These are phyloP conservation scores for Iphiclides podalirius DNA, from an alignment of 2,888 invertebrate species.

Conservation along the genomic window DNA sequence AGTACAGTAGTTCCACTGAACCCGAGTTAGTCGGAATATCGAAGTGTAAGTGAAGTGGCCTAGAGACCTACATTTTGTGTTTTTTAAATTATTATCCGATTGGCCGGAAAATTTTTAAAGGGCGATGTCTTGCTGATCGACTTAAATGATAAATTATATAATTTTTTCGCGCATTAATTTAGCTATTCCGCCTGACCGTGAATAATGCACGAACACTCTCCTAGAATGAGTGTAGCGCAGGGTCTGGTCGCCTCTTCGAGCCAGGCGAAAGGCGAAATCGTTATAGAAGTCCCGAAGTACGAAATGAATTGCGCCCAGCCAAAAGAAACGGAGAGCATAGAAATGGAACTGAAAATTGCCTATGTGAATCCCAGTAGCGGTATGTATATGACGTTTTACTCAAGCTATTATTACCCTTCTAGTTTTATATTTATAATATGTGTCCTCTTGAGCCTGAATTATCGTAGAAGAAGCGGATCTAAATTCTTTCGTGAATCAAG, in stretches of 20 bases:
- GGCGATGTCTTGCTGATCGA: slow-evolving; percentile 74
- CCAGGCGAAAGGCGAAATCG: slow-evolving; percentile 70
- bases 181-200: slow-evolving; percentile 65
- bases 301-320: slow-evolving; percentile 64
- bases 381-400: slow-evolving; percentile 53
- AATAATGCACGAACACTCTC: slow-evolving; percentile 85
- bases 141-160: slow-evolving; percentile 60
- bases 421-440: slow-evolving; percentile 4
- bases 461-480: slow-evolving; percentile 18
- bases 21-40: slow-evolving; percentile 87
- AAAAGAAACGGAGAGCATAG: slow-evolving; percentile 73
- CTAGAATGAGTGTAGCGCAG: slow-evolving; percentile 83
- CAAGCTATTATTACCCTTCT: slow-evolving; percentile 16
- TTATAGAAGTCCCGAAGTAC: slow-evolving; percentile 70
- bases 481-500: slow-evolving; percentile 1
- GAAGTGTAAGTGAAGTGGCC: slow-evolving; percentile 93
- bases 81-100: slow-evolving; percentile 59
- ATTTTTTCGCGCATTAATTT: slow-evolving; percentile 46
- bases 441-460: not conserved
- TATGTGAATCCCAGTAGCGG: slow-evolving; percentile 81
- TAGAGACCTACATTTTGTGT: slow-evolving; percentile 90
- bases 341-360: slow-evolving; percentile 82
- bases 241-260: slow-evolving; percentile 83
- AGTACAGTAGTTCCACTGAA: slow-evolving; percentile 84
- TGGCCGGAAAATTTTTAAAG: slow-evolving; percentile 76